Conservation (phyloP, 1,140 invertebrate genomes). For the Polypedilum pembai region DNA sequence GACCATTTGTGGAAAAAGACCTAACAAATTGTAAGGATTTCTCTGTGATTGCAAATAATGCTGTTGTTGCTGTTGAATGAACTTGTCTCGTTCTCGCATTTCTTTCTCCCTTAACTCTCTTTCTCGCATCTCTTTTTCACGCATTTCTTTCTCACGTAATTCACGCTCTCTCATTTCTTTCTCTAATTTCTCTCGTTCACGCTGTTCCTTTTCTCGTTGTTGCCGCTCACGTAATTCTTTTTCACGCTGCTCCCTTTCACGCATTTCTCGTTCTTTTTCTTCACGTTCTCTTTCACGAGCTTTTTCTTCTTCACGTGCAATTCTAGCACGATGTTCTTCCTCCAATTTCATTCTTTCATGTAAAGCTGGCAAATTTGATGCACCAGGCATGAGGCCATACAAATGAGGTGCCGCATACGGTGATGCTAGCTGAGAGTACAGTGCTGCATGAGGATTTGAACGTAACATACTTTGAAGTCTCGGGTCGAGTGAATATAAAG, state of each 20-base stretch:
- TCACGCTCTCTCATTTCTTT: slow-evolving; percentile 41
- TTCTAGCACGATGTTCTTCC: slow-evolving; percentile 55
- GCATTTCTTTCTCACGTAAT: slow-evolving; percentile 40
- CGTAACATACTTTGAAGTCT: slow-evolving; percentile 57
- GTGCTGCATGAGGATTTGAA: slow-evolving; percentile 42
- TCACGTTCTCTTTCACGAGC: slow-evolving; percentile 46
- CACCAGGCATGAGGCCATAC: slow-evolving; percentile 49
- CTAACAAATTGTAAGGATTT: slow-evolving; percentile 24
- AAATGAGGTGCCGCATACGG: slow-evolving; percentile 49
- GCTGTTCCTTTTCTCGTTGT: slow-evolving; percentile 41
- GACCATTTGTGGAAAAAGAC: background rate
- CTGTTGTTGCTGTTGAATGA: slow-evolving; percentile 29
- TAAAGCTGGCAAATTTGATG: slow-evolving; percentile 49
- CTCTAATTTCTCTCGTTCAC: slow-evolving; percentile 41
- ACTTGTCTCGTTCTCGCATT: slow-evolving; percentile 35
- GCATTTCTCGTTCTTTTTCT: slow-evolving; percentile 45
- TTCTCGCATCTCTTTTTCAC: slow-evolving; percentile 36
- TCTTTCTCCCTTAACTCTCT: slow-evolving; percentile 37
- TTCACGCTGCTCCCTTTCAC: slow-evolving; percentile 48
- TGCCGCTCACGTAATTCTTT: slow-evolving; percentile 44
- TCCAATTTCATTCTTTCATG: slow-evolving; percentile 58
- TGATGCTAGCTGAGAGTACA: slow-evolving; percentile 49
- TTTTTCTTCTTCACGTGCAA: slow-evolving; percentile 48
- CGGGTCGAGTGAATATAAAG: slow-evolving; percentile 62
- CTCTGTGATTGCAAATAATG: slow-evolving; percentile 32